phyloP scores from a whole-genome alignment of 2,797 vertebrate genomes.

The Cygnus olor region DNA sequence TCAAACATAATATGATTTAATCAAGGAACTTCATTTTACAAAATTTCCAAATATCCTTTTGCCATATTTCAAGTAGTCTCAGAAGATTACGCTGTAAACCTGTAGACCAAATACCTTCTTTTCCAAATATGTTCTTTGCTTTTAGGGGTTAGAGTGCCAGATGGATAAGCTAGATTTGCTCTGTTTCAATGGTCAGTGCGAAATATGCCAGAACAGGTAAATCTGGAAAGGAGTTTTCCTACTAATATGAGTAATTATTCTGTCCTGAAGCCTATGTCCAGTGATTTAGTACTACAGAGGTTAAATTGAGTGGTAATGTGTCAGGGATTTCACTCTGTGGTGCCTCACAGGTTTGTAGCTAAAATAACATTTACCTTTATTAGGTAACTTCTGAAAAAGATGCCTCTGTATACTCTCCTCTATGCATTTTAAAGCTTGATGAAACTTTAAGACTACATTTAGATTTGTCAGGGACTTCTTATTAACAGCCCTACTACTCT shows the following conservation, averaged over 20 bases:
- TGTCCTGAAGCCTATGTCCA: accelerated
- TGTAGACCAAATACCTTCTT: background rate
- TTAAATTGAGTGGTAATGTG: background rate
- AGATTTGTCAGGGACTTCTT: constrained; percentile 13
- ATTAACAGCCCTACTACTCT: constrained; percentile 18
- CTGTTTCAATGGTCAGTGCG: background rate
- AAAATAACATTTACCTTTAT: background rate
- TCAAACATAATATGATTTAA: background rate
- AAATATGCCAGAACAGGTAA: background rate
- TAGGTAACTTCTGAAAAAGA: background rate
- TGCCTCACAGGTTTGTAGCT: background rate
- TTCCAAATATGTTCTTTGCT: background rate
- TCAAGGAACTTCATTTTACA: background rate
- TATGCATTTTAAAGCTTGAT: background rate
- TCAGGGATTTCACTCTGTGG: background rate
- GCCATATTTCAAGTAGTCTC: background rate
- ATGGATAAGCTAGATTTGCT: background rate
- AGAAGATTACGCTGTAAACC: background rate
- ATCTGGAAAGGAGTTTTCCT: background rate
- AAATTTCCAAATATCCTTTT: background rate
- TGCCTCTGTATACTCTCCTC: background rate
- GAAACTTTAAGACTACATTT: background rate
- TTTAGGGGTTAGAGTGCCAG: background rate
- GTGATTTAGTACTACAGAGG: background rate
- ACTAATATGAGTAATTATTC: background rate